A percentile compares a stretch with the other conserved stretches of the same genome.
Evolutionary conservation across 1,140 invertebrate species (phyloP).

Genomic region (Trichogramma pretiosum): DNA sequence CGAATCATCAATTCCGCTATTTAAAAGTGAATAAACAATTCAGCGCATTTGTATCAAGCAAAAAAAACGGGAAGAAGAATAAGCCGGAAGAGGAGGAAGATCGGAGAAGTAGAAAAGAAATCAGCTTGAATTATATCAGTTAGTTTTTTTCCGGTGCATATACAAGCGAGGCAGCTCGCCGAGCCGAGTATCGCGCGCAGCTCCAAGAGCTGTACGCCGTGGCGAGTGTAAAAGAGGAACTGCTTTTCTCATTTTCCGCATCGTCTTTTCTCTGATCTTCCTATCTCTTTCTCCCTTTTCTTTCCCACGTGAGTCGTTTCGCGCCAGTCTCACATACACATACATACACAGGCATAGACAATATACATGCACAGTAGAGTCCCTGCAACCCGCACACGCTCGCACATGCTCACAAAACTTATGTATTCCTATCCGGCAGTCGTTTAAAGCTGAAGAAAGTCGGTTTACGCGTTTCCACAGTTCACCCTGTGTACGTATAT

Average conservation of each 20-base stretch:
- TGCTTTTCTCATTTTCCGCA: conserved; percentile 16
- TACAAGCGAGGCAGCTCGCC: too few species aligned
- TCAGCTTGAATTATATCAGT: background rate
- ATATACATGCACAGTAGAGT: too few species aligned
- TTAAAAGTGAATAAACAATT: conserved; percentile 17
- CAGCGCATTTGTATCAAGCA: background rate
- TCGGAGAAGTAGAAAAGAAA: background rate
- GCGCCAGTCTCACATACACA: too few species aligned
- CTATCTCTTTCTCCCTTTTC: conserved; percentile 2
- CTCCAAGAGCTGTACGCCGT: too few species aligned
- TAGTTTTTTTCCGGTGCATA: too few species aligned
- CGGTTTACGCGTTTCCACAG: conserved; percentile 33
- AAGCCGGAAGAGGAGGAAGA: background rate
- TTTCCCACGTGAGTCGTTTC: conserved; percentile 19
- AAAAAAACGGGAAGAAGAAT: conserved; percentile 11
- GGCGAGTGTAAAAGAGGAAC: too few species aligned
- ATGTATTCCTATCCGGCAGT: conserved; percentile 30
- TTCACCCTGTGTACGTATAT: too few species aligned
- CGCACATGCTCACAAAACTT: too few species aligned
- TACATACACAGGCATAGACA: too few species aligned
- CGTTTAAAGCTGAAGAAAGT: conserved; percentile 21
- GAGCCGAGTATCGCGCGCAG: too few species aligned
- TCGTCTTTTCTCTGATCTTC: background rate
- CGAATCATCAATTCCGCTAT: conserved; percentile 16
- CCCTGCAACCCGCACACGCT: too few species aligned